Conservation (phyloP, 2,113 vertebrate genomes). For the Bujurquina vittata region DNA sequence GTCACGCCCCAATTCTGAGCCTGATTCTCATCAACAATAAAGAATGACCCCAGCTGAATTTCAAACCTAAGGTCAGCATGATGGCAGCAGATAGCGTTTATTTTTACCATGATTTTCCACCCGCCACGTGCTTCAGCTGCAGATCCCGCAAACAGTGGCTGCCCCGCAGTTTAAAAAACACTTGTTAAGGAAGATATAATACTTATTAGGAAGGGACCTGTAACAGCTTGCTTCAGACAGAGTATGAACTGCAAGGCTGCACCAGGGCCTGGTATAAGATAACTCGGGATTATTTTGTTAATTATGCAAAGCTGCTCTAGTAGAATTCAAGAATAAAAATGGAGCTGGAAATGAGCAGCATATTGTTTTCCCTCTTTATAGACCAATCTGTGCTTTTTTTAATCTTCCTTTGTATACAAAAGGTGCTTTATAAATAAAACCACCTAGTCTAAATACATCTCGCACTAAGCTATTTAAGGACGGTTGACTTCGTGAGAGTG, state of each 20-base stretch:
- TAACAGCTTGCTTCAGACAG: too few species aligned
- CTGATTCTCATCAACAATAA: not conserved
- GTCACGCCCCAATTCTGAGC: not conserved
- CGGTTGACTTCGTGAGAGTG: not conserved
- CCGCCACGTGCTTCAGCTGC: not conserved
- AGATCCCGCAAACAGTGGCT: not conserved
- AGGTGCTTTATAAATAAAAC: conserved; percentile 6
- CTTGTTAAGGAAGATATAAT: not conserved
- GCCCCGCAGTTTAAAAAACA: not conserved
- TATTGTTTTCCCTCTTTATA: not conserved
- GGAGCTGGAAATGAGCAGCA: not conserved
- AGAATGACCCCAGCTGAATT: not conserved
- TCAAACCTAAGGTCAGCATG: not conserved
- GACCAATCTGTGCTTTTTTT: not conserved
- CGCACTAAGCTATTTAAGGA: not conserved
- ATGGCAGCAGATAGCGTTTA: not conserved
- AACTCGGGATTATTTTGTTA: not conserved
- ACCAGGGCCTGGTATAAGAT: not conserved
- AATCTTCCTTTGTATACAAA: not conserved
- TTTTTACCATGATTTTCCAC: not conserved
- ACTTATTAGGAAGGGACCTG: too few species aligned
- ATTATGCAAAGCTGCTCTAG: not conserved
- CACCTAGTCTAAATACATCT: not conserved
- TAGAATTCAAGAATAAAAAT: not conserved
- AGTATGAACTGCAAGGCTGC: too few species aligned